Evolutionary conservation across 2,888 invertebrate genomes (phyloP).

Genomic region (Ischnura elegans): DNA sequence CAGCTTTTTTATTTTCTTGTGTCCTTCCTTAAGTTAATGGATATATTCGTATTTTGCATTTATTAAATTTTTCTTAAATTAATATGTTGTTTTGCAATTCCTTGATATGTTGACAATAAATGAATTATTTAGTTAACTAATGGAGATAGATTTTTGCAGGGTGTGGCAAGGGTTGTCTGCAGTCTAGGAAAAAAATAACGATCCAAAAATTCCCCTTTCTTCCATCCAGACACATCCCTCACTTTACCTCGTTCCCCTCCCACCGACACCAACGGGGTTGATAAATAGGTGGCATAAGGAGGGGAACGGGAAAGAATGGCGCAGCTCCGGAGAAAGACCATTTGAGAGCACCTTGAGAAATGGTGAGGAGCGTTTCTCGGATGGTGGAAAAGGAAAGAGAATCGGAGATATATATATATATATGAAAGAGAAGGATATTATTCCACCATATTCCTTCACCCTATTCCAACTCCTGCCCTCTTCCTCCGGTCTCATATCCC

Average conservation of each 20-base stretch:
- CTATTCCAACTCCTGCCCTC: not conserved
- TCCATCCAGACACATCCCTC: not conserved
- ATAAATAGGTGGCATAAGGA: conserved; percentile 39
- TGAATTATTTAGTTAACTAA: too few species aligned
- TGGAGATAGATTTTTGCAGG: not conserved
- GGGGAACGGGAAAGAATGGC: not conserved
- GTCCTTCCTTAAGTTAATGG: too few species aligned
- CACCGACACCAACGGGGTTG: not conserved
- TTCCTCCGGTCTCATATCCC: too few species aligned
- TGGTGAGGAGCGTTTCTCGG: conserved; percentile 34
- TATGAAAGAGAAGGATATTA: not conserved
- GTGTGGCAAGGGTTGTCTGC: not conserved
- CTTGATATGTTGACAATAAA: too few species aligned
- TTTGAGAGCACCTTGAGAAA: conserved; percentile 48
- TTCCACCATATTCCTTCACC: not conserved
- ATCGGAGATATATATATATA: too few species aligned
- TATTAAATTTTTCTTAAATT: too few species aligned
- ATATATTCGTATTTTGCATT: too few species aligned
- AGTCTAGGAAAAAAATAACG: not conserved
- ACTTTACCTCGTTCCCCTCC: not conserved
- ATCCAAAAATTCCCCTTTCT: not conserved
- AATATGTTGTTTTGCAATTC: too few species aligned
- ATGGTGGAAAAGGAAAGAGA: not conserved
- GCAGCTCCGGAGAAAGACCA: conserved; percentile 20
- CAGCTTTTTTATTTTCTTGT: too few species aligned